These are phyloP conservation scores for Thryonomys swinderianus DNA, from an alignment of 2,113 vertebrate species.

Conservation along the genomic window DNA sequence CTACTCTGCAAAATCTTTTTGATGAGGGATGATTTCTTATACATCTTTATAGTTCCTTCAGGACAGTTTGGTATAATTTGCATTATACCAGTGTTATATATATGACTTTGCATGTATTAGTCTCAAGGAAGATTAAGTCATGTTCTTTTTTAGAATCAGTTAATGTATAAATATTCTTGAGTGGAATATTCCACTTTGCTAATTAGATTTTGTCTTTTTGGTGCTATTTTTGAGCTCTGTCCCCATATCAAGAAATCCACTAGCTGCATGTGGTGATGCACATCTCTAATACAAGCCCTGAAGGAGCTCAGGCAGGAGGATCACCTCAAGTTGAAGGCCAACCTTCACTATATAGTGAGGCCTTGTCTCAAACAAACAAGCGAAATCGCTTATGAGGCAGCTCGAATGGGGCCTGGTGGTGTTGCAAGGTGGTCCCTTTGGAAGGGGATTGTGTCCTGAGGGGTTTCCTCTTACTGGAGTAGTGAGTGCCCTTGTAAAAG, in stretches of 20 bases:
- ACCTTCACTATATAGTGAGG: not conserved
- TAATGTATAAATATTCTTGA: not conserved
- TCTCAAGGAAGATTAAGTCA: not conserved
- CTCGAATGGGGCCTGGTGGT: not conserved
- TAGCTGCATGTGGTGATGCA: not conserved
- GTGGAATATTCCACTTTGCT: conserved; percentile 12
- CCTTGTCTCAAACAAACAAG: not conserved
- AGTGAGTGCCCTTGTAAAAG: not conserved
- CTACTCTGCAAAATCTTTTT: not conserved
- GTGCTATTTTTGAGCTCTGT: not conserved
- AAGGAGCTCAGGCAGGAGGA: not conserved
- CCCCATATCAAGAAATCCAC: not conserved
- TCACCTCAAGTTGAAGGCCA: not conserved
- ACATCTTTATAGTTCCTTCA: not conserved
- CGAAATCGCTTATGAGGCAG: not conserved
- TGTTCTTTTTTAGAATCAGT: conserved; percentile 11
- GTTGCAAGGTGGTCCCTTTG: not conserved
- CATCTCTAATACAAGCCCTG: not conserved
- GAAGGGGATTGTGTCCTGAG: not conserved
- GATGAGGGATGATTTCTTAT: conserved; percentile 11
- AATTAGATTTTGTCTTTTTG: not conserved
- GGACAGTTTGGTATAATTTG: not conserved
- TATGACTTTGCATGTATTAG: not conserved
- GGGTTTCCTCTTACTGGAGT: not conserved
- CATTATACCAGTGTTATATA: not conserved